These are phyloP conservation scores for Diacarnus erythraeanus DNA, from an alignment of 37 sponge, comb jelly and placozoan genomes.

Conservation along the genomic window DNA sequence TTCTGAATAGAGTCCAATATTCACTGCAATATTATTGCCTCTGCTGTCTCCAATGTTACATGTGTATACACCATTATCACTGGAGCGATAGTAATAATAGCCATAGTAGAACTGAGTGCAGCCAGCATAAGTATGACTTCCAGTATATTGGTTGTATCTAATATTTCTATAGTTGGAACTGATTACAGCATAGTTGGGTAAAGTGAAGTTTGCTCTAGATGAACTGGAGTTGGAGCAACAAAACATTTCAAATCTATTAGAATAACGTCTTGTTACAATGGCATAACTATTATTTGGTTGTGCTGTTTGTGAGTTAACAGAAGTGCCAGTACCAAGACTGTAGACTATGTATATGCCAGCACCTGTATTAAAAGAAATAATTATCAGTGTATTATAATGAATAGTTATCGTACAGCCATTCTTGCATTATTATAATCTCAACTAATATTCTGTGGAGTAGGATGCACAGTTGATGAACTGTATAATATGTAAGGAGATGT, in stretches of 20 bases:
- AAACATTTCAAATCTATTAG: background rate
- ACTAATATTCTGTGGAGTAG: too few species aligned
- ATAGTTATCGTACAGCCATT: too few species aligned
- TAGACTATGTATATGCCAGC: too few species aligned
- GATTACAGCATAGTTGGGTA: background rate
- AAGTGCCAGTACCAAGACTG: too few species aligned
- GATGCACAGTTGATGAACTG: too few species aligned
- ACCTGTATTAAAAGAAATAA: too few species aligned
- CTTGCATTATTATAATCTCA: too few species aligned
- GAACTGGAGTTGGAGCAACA: background rate
- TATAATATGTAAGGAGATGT: too few species aligned
- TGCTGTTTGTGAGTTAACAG: background rate
- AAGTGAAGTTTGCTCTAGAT: background rate
- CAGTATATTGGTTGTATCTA: background rate
- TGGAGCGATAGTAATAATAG: too few species aligned
- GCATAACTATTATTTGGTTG: background rate
- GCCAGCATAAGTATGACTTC: background rate
- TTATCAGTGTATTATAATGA: too few species aligned
- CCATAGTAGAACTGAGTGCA: background rate
- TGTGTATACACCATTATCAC: background rate
- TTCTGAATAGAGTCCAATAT: background rate
- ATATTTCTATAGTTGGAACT: background rate
- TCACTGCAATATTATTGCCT: background rate
- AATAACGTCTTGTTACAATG: background rate
- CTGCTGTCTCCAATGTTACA: background rate